phyloP scores from a whole-genome alignment of 1,140 invertebrate genomes.

The Popillia japonica region DNA sequence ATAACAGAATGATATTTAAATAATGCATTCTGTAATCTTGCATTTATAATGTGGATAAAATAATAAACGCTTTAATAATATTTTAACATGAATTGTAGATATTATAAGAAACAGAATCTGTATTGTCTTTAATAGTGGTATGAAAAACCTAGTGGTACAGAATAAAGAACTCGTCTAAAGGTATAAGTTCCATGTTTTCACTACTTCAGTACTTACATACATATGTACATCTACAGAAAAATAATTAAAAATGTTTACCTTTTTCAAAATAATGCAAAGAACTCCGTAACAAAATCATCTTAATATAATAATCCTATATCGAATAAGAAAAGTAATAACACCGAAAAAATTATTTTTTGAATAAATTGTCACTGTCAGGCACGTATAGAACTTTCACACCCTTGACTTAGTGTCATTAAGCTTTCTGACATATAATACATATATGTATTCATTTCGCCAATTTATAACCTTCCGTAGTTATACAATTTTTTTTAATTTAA shows the following conservation, averaged over 20 bases:
- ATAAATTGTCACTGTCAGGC: slow-evolving; percentile 10
- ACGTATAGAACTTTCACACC: not conserved
- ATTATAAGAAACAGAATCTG: no score
- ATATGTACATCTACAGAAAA: no score
- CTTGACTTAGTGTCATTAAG: not conserved
- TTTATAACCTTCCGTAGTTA: no score
- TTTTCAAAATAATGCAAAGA: not conserved
- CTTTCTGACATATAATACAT: not conserved
- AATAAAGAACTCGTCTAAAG: no score
- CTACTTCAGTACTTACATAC: no score
- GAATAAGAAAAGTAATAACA: not conserved
- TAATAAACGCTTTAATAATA: not conserved
- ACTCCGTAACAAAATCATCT: not conserved
- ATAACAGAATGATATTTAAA: not conserved
- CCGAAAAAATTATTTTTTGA: not conserved
- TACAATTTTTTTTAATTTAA: no score
- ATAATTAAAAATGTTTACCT: not conserved
- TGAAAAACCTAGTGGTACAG: no score
- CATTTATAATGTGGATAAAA: not conserved
- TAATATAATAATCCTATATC: no score
- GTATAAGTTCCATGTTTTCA: no score
- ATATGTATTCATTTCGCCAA: no score
- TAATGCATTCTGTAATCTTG: not conserved
- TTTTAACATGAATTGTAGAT: not conserved
- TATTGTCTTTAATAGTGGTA: no score